These are phyloP conservation scores for Eutrigla gurnardus DNA, from an alignment of 2,797 vertebrate genomes.

Conservation along the genomic window DNA sequence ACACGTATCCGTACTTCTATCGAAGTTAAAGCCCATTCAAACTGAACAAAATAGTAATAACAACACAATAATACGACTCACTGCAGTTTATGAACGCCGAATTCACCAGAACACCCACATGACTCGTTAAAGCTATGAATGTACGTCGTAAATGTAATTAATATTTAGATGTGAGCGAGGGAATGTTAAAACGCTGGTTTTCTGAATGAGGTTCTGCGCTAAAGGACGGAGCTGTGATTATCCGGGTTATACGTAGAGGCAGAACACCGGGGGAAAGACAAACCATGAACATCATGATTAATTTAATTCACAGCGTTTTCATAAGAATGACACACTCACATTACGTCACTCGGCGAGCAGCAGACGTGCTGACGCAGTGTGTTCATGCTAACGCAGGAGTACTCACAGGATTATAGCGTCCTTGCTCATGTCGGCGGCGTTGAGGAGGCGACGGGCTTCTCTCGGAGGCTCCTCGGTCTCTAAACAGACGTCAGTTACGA, in stretches of 20 bases:
- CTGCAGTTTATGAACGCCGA: background rate
- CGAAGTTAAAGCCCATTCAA: background rate
- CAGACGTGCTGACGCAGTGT: background rate
- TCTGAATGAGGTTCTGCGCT: background rate
- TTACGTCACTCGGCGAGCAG: conserved; percentile 5
- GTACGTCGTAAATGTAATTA: accelerated
- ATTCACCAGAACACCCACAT: background rate
- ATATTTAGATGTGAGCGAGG: background rate
- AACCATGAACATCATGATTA: background rate
- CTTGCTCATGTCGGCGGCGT: conserved; percentile 76
- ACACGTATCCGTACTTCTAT: too few relatives aligned
- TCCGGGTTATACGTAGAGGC: accelerated
- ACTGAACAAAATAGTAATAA: background rate
- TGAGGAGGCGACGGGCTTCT: background rate
- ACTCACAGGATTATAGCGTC: conserved; percentile 81
- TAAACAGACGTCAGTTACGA: conserved; percentile 1
- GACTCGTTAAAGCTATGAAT: background rate
- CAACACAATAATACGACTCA: background rate
- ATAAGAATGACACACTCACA: conserved; percentile 27
- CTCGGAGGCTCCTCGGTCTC: conserved; percentile 13
- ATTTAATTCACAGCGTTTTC: conserved; percentile 15
- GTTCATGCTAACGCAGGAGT: background rate
- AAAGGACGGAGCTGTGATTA: accelerated
- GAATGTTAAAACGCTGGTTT: background rate
- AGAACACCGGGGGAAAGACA: background rate